phyloP scores from a whole-genome alignment of 2,888 invertebrate genomes.

The Hesperia comma region DNA sequence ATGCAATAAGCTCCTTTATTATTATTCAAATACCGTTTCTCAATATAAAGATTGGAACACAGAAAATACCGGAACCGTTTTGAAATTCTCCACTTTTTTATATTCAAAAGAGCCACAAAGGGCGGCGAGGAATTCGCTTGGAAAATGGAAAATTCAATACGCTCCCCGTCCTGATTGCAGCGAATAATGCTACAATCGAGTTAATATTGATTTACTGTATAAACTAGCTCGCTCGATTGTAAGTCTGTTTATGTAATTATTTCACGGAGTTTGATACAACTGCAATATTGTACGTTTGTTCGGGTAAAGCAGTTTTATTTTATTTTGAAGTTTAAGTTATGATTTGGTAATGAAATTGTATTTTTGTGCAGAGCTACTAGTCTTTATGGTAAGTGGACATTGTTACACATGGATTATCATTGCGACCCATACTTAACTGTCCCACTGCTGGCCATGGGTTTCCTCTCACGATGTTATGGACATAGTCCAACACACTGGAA shows the following conservation, averaged over 20 bases:
- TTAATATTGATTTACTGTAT: conserved; percentile 31
- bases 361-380: too few relatives aligned
- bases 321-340: too few relatives aligned
- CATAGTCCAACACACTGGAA: too few relatives aligned
- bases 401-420: too few relatives aligned
- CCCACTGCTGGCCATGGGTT: too few relatives aligned
- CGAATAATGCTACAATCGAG: conserved; percentile 33
- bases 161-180: conserved; percentile 31
- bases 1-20: background rate
- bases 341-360: too few relatives aligned
- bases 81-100: conserved; percentile 34
- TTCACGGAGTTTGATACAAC: background rate
- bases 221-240: conserved; percentile 7
- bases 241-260: background rate
- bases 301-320: too few relatives aligned
- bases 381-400: too few relatives aligned
- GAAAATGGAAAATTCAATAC: conserved; percentile 38
- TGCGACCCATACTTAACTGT: too few relatives aligned
- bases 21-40: conserved; percentile 14
- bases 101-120: conserved; percentile 35
- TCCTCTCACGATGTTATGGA: too few relatives aligned
- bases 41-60: conserved; percentile 23
- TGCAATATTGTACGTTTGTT: too few relatives aligned
- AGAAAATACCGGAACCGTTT: conserved; percentile 22
- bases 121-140: conserved; percentile 30